Base-by-base conservation (phyloP, 2,113 vertebrate genomes). In the Chaetorhynchus papuensis region DNA sequence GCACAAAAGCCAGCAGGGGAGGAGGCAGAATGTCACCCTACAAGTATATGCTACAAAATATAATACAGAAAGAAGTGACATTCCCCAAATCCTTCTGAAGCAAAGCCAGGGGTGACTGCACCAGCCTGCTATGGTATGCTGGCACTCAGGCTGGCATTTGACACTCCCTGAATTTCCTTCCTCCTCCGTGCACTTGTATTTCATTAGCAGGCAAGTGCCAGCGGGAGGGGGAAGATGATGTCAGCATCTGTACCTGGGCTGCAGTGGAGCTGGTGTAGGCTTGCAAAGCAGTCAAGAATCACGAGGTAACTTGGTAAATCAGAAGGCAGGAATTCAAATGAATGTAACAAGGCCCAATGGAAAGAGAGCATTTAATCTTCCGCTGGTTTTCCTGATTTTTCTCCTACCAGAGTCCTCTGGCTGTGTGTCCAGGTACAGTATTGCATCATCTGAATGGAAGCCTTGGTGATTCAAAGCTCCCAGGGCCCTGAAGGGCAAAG, bases 21-120 rank as follows among this genome's bases (percentile, higher is more conserved):
- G 41, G 37, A 90, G 21, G 79, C 59, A 83, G 44, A 74, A 66
- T 12, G 23, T 70, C 79, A 88, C n/a, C 33, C 47, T 80, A 10
- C 30, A 80, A 59, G 26, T 35, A 70, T 74, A 64, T 72, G 39
- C 72, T 84, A 41, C 45, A 78, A 86, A 78, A 91, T 35, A 15
- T 2, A 57, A 50, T 17, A 53, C 6, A 31, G 76, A 85, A 69
- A 91, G 42, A 86, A 83, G 8, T 30, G 15, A n/a, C 42, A 17
- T 90, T 90, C 44, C 22, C 79, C 33, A 84, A 80, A 80, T 7
- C 42, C 26, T 91, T 70, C 85, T 88, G 85, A 95, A 93, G n/a
- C 20, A 83, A 83, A 88, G 87, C 68, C 94, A 94, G 54, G 28
- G 27, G 47, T 96, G 82, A 88, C 91, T 90, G 82, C 87, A 96